Percentiles rank a stretch among this genome's conserved stretches.
Conservation (phyloP, 1,140 invertebrate species). For the Danaus plexippus region DNA sequence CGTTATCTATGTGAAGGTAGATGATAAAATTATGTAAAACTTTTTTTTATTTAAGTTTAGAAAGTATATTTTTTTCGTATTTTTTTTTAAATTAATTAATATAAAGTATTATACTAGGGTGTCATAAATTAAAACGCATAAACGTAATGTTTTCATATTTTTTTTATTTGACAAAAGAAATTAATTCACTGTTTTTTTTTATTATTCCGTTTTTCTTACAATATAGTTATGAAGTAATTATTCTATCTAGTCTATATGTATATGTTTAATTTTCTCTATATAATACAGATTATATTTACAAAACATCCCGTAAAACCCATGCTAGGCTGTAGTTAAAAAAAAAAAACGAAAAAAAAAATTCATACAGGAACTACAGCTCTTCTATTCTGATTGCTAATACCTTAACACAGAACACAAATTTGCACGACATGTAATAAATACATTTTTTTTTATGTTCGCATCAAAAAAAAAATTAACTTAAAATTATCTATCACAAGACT, state of each 20-base stretch:
- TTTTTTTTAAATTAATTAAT: constrained; percentile 3
- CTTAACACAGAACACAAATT: constrained; percentile 46
- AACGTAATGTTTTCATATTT: constrained; percentile 40
- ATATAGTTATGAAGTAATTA: constrained; percentile 66
- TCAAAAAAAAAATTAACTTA: constrained; percentile 42
- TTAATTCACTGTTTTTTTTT: constrained; percentile 64
- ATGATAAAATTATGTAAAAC: no score
- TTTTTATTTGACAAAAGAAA: constrained; percentile 71
- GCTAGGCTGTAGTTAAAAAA: constrained; percentile 29
- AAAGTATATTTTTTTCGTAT: no score
- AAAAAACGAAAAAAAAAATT: constrained; percentile 7
- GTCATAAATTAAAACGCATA: constrained; percentile 42
- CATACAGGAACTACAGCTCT: neutral
- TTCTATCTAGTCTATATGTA: constrained; percentile 63
- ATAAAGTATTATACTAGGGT: constrained; percentile 1
- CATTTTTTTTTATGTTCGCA: constrained; percentile 31
- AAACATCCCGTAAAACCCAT: constrained; percentile 58
- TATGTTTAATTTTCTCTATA: constrained; percentile 64
- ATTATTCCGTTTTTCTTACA: constrained; percentile 59
- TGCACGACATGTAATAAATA: constrained; percentile 50
- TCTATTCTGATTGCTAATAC: constrained; percentile 17
- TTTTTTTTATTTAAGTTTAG: no score
- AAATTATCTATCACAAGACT: constrained; percentile 68
- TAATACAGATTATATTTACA: constrained; percentile 69
- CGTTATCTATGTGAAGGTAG: no score